Conservation (phyloP, 2,113 vertebrate species). For the Callionymus lyra region DNA sequence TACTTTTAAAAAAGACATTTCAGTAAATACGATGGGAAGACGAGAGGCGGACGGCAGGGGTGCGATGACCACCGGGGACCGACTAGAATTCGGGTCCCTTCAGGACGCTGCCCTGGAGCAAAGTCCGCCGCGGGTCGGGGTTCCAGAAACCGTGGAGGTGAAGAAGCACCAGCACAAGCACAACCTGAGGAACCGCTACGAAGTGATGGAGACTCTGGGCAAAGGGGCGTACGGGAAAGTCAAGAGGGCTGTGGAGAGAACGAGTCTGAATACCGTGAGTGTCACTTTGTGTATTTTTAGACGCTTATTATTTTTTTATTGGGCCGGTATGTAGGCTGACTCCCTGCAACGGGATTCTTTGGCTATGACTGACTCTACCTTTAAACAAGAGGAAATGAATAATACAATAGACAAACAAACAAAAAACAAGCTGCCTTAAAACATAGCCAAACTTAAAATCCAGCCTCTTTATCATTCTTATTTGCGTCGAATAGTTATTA, state of each 20-base stretch:
- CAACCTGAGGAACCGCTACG: slow-evolving; percentile 69
- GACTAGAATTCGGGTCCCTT: slow-evolving; percentile 42
- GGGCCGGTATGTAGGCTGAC: slow-evolving; percentile 6
- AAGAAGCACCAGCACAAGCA: slow-evolving; percentile 75
- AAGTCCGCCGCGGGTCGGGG: slow-evolving; percentile 4
- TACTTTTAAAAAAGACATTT: too few species aligned
- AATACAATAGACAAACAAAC: slow-evolving; percentile 2
- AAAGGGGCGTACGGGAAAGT: slow-evolving; percentile 73
- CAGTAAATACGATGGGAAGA: slow-evolving; percentile 60
- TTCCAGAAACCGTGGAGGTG: slow-evolving; percentile 34
- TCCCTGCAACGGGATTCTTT: slow-evolving; percentile 52
- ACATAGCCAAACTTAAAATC: too few species aligned
- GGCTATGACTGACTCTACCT: slow-evolving; percentile 47
- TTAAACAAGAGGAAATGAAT: slow-evolving; percentile 38
- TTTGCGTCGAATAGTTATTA: too few species aligned
- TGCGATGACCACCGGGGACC: slow-evolving; percentile 41
- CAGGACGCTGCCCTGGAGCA: slow-evolving; percentile 25
- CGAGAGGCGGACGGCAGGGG: slow-evolving; percentile 44
- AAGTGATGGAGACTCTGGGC: slow-evolving; percentile 71
- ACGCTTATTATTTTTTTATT: too few species aligned
- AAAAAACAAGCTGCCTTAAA: too few species aligned
- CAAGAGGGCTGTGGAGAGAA: slow-evolving; percentile 67
- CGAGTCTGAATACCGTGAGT: slow-evolving; percentile 63
- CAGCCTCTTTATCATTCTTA: too few species aligned
- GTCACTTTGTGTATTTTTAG: slow-evolving; percentile 4